Evolutionary conservation across 2,797 vertebrate genomes (phyloP).

Genomic region (Gadopsis bispinosus): DNA sequence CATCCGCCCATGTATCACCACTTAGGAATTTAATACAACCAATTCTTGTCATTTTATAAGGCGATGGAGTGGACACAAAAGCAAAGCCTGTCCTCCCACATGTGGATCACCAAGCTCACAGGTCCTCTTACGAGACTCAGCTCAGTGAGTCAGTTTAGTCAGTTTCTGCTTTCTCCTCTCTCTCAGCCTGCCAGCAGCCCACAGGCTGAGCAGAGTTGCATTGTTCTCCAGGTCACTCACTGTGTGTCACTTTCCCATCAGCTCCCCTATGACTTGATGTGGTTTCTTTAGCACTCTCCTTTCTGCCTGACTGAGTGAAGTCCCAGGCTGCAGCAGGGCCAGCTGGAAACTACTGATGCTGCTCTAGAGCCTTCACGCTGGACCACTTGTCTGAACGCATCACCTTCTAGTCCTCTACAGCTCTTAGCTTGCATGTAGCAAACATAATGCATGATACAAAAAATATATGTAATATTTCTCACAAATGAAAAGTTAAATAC

Average conservation of each 20-base stretch:
- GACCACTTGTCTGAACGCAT: slow-evolving; percentile 64
- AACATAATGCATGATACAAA: slow-evolving; percentile 2
- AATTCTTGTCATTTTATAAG: slow-evolving; percentile 68
- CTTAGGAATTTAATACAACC: slow-evolving; percentile 37
- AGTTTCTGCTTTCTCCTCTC: slow-evolving; percentile 58
- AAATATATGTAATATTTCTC: too few relatives aligned
- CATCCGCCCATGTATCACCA: slow-evolving; percentile 28
- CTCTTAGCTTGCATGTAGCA: slow-evolving; percentile 35
- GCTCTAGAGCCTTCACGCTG: slow-evolving; percentile 28
- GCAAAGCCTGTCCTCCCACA: slow-evolving; percentile 75
- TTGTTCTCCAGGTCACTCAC: slow-evolving; percentile 73
- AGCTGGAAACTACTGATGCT: slow-evolving; percentile 41
- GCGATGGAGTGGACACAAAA: slow-evolving; percentile 58
- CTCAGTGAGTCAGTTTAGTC: slow-evolving; percentile 70
- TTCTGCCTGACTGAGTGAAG: slow-evolving; percentile 61
- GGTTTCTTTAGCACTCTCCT: slow-evolving; percentile 53
- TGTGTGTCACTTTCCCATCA: slow-evolving; percentile 65
- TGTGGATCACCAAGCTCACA: slow-evolving; percentile 63
- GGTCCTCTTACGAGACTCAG: slow-evolving; percentile 60
- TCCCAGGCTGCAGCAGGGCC: slow-evolving; percentile 53
- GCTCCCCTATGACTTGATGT: slow-evolving; percentile 47
- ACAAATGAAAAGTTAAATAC: too few relatives aligned
- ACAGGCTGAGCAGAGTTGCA: slow-evolving; percentile 59
- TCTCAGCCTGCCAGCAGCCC: slow-evolving; percentile 64
- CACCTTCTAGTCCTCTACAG: slow-evolving; percentile 36